Evolutionary conservation across 1,140 invertebrate species (phyloP).

Genomic region (Dendroctonus ponderosae): DNA sequence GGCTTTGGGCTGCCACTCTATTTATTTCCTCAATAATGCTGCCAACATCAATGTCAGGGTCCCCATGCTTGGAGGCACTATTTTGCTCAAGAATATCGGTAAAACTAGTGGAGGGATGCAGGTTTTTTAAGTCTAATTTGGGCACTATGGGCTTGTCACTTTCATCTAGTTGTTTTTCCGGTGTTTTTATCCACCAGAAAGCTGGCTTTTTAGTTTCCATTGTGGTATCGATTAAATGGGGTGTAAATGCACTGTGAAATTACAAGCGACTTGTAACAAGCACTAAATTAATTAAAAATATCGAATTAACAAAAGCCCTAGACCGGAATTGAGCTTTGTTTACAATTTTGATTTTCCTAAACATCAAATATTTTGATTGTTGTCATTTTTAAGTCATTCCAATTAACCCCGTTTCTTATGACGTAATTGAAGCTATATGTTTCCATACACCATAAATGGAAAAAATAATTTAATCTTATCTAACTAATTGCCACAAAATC

Average conservation of each 20-base stretch:
- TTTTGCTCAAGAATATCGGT: slow-evolving; percentile 47
- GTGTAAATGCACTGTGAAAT: slow-evolving; percentile 15
- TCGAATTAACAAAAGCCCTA: slow-evolving; percentile 22
- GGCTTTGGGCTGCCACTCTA: slow-evolving; percentile 48
- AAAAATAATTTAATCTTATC: too few species aligned
- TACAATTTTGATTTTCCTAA: not conserved
- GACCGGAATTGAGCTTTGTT: not conserved
- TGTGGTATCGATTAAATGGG: slow-evolving; percentile 40
- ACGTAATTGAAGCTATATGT: too few species aligned
- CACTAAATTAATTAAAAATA: slow-evolving; percentile 19
- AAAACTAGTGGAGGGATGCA: slow-evolving; percentile 41
- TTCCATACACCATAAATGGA: too few species aligned
- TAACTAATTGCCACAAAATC: too few species aligned
- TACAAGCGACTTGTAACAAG: not conserved
- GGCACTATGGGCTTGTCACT: slow-evolving; percentile 19
- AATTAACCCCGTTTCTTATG: too few species aligned
- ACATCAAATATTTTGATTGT: too few species aligned
- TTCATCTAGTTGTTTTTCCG: slow-evolving; percentile 29
- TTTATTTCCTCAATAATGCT: slow-evolving; percentile 52
- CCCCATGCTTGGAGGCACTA: slow-evolving; percentile 33
- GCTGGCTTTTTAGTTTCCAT: slow-evolving; percentile 43
- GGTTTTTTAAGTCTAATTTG: slow-evolving; percentile 35
- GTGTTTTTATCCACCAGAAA: slow-evolving; percentile 47
- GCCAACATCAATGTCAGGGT: slow-evolving; percentile 46
- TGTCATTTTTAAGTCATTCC: too few species aligned